Evolutionary conservation across 2,888 invertebrate species (phyloP), one percentile per base, ranked within the genome.

Genomic region (Lysandra coridon): DNA sequence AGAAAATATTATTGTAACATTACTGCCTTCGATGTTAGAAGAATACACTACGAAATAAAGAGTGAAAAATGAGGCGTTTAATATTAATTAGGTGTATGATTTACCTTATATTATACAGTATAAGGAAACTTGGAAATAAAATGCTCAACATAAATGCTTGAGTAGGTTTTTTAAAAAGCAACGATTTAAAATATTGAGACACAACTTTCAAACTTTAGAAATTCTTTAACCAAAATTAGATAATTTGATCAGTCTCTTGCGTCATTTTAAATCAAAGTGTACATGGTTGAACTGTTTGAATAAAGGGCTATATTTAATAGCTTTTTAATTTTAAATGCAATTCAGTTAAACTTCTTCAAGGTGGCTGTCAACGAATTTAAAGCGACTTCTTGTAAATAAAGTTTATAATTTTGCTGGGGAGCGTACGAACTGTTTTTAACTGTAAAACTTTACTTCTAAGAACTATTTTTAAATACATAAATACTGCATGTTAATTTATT

Each of bases 351-450:
- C 64, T 64, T 30, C 12, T 23, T 6, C 30, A 12, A 30, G 64
- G 64, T 30, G 64, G 64, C 64, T 64, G 64, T 64, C 64, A 64
- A 64, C 64, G 64, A 64, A 64, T 64, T 64, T 64, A 30, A 64
- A 64, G 64, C 12, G 64, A 64, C 64, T 30, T 30, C 30, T 64
- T 30, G 64, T 64, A 12, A 64, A 10, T 12, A 64, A 64, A 64
- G 64, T 64, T 64, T 64, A 1, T 64, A 3, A 64, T 30, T 64
- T 23, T 64, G 2, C 4, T 4, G 64, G 2, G 30, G 10, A 23
- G 64, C 64, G 23, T 12, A 23, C 64, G 4, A 64, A 64, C 30
- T 7, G 64, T 10, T 30, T 30, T 64, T 10, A 23, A 64, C 64
- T 64, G 23, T 64, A 10, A 30, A 64, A 64, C 64, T 64, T 64